phyloP scores from a whole-genome alignment of 2,888 invertebrate species.

The Lasius platythorax region DNA sequence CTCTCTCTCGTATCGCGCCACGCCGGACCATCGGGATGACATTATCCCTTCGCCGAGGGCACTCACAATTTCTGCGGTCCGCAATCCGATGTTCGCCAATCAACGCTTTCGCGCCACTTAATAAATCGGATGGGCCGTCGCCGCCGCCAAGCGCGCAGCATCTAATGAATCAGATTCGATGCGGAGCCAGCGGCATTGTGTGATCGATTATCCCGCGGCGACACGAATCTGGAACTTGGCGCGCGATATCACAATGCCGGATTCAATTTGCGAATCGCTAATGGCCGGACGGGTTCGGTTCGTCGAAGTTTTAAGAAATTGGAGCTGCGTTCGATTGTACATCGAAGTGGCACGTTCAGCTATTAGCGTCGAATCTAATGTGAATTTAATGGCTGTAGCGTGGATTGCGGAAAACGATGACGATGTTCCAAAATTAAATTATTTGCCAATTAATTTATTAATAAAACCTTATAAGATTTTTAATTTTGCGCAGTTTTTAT shows the following conservation, averaged over 20 bases:
- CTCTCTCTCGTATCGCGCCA: slow-evolving; percentile 18
- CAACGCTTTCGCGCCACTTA: slow-evolving; percentile 70
- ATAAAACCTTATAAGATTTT: not conserved
- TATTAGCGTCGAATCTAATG: not conserved
- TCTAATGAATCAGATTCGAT: slow-evolving; percentile 68
- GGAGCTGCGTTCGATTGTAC: not conserved
- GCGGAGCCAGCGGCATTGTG: slow-evolving; percentile 59
- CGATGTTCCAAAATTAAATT: not conserved
- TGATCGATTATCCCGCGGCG: slow-evolving; percentile 64
- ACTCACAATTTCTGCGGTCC: slow-evolving; percentile 67
- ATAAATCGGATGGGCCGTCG: slow-evolving; percentile 73
- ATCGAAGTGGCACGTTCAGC: not conserved
- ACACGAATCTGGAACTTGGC: slow-evolving; percentile 53
- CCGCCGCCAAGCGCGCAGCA: slow-evolving; percentile 51
- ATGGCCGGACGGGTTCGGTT: slow-evolving; percentile 2
- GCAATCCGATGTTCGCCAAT: slow-evolving; percentile 69
- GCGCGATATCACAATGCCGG: slow-evolving; percentile 40
- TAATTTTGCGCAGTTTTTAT: not conserved
- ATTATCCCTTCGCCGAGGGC: slow-evolving; percentile 70
- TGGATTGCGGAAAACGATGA: not conserved
- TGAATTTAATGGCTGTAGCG: not conserved
- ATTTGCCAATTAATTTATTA: no score
- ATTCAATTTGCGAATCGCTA: slow-evolving; percentile 48
- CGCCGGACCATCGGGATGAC: slow-evolving; percentile 53
- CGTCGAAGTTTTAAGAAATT: slow-evolving; percentile 45